Evolutionary conservation across 1,140 invertebrate genomes (phyloP), one percentile per base, ranked within the genome.

Genomic region (Cotesia typhae): DNA sequence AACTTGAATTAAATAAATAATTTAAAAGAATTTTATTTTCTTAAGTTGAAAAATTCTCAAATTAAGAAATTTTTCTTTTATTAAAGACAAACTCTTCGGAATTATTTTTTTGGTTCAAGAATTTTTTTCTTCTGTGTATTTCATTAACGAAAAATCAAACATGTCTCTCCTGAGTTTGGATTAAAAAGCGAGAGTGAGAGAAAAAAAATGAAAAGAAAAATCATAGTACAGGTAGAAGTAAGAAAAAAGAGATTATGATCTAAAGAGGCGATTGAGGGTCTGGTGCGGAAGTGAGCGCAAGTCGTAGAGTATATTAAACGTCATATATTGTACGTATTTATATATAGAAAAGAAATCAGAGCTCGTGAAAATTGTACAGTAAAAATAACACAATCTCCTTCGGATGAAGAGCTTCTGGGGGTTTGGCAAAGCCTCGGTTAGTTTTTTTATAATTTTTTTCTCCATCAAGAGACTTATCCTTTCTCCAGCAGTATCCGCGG

Each of bases 321-420:
- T 60, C 65, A 55, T 64, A 28, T 28, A 28, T 28, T 28, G 41
- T 47, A 47, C 10, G 51, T 41, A 55, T 57, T 17, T 38, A 57
- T 38, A 66, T 17, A 51, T 9, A 52, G 47, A 66, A 65, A 65
- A 65, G 17, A 47, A 66, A 53, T 37, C 10, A 63, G 65, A 52
- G 17, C 60, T 52, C 52, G 36, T 65, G 38, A 36, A 53, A 55
- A 64, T 61, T 70, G 52, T 68, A 74, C 67, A 67, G 52, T 68
- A 74, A 71, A 67, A 74, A 74, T 71, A 74, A 67, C 57, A 55
- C 66, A 70, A 70, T 71, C 70, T 63, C 70, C 66, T 71, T 71
- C 36, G 52, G 60, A n/a, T 65, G 70, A 38, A 64, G 35, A 65
- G 70, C 61, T 71, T 53, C 60, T 64, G 67, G 67, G 57, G 53